Evolutionary conservation across 2,888 invertebrate species (phyloP).

Genomic region (Dolomedes plantarius): DNA sequence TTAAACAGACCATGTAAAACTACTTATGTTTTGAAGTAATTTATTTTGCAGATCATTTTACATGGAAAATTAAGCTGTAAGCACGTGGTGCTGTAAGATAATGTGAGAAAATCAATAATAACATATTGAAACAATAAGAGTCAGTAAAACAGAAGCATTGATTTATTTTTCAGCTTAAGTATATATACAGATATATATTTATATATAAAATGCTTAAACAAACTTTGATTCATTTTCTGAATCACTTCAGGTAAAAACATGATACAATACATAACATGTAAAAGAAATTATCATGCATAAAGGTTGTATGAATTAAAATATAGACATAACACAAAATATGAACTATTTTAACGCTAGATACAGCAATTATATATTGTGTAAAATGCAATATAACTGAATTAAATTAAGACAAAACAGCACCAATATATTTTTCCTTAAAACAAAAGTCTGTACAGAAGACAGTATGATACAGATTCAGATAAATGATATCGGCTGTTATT

Average conservation of each 20-base stretch:
- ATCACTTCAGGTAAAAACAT: slow-evolving; percentile 1
- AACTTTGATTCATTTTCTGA: background rate
- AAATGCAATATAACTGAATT: slow-evolving; percentile 2
- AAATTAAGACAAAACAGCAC: background rate
- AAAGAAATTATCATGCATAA: background rate
- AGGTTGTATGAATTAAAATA: background rate
- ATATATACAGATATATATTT: background rate
- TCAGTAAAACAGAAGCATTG: background rate
- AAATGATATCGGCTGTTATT: background rate
- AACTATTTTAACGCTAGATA: background rate
- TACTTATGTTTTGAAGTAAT: too few species aligned
- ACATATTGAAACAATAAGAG: background rate
- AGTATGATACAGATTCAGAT: background rate
- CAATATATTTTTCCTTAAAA: background rate
- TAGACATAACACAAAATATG: background rate
- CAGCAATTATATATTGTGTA: background rate
- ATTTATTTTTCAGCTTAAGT: background rate
- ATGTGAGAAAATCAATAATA: too few species aligned
- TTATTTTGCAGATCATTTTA: too few species aligned
- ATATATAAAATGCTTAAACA: slow-evolving; percentile 8
- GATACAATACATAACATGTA: background rate
- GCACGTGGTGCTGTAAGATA: too few species aligned
- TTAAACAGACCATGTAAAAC: too few species aligned
- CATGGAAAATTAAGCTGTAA: too few species aligned
- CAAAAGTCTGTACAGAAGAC: background rate